A percentile compares a stretch with the other conserved stretches of the same genome.
These are phyloP conservation scores for Pyrrhosoma nymphula DNA, from an alignment of 2,888 invertebrate species.

Conservation along the genomic window DNA sequence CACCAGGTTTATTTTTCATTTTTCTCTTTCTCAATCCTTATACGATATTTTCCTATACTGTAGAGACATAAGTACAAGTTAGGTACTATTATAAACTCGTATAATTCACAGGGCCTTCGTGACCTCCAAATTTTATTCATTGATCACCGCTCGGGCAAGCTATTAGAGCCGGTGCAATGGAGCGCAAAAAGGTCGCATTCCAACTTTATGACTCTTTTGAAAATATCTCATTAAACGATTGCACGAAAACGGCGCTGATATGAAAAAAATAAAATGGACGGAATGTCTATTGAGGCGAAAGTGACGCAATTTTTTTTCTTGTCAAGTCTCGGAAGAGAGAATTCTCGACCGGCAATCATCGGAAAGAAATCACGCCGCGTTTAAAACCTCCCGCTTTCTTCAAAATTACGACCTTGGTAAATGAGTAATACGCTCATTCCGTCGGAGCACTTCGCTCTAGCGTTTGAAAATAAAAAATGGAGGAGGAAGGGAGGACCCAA, in stretches of 20 bases:
- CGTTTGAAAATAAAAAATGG: background rate
- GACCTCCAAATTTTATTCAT: background rate
- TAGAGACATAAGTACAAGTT: too few species aligned
- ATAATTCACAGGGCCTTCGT: too few species aligned
- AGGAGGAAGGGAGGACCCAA: background rate
- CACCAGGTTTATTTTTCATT: too few species aligned
- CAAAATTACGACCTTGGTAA: background rate
- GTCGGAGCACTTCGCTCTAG: background rate
- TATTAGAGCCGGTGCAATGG: background rate
- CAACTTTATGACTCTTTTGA: background rate
- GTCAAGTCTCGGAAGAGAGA: background rate
- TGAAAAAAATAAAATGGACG: background rate
- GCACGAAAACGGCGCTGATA: background rate
- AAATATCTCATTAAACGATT: conserved; percentile 2
- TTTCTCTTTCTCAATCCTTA: too few species aligned
- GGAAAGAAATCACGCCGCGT: conserved; percentile 27
- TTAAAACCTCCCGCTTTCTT: background rate
- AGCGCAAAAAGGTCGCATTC: background rate
- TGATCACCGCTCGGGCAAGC: background rate
- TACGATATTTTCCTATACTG: too few species aligned
- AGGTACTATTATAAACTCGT: too few species aligned
- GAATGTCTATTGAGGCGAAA: background rate
- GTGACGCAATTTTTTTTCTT: background rate
- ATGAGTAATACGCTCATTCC: conserved; percentile 3
- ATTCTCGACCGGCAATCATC: conserved; percentile 24